Conservation (phyloP, 2,888 invertebrate genomes). For the Pseudococcus jackbeardsleyi region DNA sequence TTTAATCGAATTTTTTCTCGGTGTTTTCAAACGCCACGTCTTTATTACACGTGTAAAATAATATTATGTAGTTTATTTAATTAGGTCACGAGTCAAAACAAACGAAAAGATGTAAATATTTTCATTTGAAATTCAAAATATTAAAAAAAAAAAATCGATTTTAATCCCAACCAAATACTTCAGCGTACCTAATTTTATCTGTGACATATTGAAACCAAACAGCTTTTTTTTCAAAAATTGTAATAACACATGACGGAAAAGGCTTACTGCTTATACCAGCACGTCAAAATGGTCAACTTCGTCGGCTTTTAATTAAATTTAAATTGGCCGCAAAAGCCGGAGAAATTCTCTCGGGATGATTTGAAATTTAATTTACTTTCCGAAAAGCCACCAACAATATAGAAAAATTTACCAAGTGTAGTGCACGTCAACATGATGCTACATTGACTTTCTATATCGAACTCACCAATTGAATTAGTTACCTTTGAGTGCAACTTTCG, state of each 20-base stretch:
- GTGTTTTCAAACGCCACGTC: neutral
- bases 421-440: neutral
- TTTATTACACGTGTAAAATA: neutral
- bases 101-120: neutral
- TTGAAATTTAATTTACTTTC: constrained; percentile 34
- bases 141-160: neutral
- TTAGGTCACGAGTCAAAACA: neutral
- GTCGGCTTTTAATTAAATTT: constrained; percentile 34
- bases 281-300: neutral
- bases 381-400: constrained; percentile 8
- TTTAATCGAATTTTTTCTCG: constrained; percentile 3
- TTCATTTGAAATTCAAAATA: neutral
- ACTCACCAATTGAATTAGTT: constrained; percentile 1
- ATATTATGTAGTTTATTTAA: neutral
- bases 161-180: neutral
- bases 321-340: neutral
- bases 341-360: neutral
- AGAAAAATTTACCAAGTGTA: neutral
- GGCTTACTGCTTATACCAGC: neutral
- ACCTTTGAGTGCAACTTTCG: constrained; percentile 37
- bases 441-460: constrained; percentile 24
- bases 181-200: too few relatives aligned
- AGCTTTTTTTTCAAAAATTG: too few relatives aligned
- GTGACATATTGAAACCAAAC: too few relatives aligned
- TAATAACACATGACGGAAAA: too few relatives aligned